Percentiles rank a stretch among this genome's conserved stretches.
Evolutionary conservation across 2,888 invertebrate species (phyloP).

Genomic region (Bombyx huttoni): DNA sequence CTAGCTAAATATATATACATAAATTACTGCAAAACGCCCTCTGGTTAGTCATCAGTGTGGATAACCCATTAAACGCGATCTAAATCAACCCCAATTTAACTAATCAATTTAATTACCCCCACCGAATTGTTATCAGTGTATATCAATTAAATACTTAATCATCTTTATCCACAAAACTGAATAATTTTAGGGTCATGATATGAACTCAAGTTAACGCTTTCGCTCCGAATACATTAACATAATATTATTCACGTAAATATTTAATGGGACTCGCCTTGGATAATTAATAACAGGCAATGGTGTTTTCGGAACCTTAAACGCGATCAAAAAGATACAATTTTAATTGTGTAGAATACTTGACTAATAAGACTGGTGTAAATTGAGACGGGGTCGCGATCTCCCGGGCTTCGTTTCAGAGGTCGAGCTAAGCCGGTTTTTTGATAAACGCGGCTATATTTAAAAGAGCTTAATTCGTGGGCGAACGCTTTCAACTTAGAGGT

Average conservation of each 20-base stretch:
- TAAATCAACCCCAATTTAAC: background rate
- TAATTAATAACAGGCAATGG: constrained; percentile 1
- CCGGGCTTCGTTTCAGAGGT: background rate
- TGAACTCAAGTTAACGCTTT: constrained; percentile 45
- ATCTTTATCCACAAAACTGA: constrained; percentile 11
- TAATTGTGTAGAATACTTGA: background rate
- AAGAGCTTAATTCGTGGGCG: background rate
- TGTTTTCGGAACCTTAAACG: constrained; percentile 14
- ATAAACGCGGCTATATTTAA: background rate
- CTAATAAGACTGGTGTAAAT: background rate
- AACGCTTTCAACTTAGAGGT: background rate
- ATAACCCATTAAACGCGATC: background rate
- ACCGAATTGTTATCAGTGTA: background rate
- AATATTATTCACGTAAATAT: constrained; percentile 25
- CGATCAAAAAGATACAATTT: constrained; percentile 25
- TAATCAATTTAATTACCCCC: background rate
- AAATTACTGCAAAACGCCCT: too few relatives aligned
- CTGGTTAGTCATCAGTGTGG: too few relatives aligned
- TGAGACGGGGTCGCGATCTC: background rate
- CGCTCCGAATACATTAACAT: constrained; percentile 56
- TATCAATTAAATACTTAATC: background rate
- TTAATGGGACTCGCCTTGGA: constrained; percentile 10
- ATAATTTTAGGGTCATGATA: constrained; percentile 9
- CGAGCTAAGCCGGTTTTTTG: background rate
- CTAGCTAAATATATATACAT: too few relatives aligned